Evolutionary conservation across 2,888 invertebrate genomes (phyloP), one percentile per base, ranked within the genome.

Genomic region (Rotaria socialis): DNA sequence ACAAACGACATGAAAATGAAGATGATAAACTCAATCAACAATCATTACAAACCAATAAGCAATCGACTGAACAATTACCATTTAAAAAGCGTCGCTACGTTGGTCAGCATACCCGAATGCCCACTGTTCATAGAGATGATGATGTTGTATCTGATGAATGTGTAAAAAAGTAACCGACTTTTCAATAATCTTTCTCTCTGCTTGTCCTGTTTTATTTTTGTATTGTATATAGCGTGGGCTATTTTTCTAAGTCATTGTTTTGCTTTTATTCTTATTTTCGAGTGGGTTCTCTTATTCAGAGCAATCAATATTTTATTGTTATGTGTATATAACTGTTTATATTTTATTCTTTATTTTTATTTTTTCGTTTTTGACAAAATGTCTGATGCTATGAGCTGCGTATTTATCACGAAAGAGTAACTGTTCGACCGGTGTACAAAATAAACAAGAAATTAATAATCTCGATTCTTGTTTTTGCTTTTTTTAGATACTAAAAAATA

Each of bases 81-180:
- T 80, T 80, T 80, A 80, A 80, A n/a, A 80, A 80, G 47, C 80
- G 80, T 11, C 67, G 67, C 19, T 67, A 67, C 35, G 35, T 35
- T 67, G 67, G 67, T 67, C 67, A 67, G 16, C 67, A 67, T 35
- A 19, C 14, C 35, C 67, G 67, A 67, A 67, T 67, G 67, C 19
- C 67, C 35, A 35, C 27, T 67, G 67, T 67, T 67, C 67, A 41
- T 35, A 14, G 35, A 19, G 67, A 67, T 35, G 67, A 67, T 67
- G 67, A 67, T 41, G 67, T 35, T 10, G 35, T 67, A 35, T 67
- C 67, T 67, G 67, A 67, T 35, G 67, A 67, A 67, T 67, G 35
- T 16, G 67, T 4, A 5, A 67, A 67, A 67, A 67, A 67, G 67
- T 67, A 67, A 67, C 35, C 16, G 16, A 19, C 27, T 67, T 67